Percentiles rank a stretch among this genome's conserved stretches.
These are phyloP conservation scores for Cyanoliseus patagonus DNA, from an alignment of 2,113 vertebrate species.

Conservation along the genomic window DNA sequence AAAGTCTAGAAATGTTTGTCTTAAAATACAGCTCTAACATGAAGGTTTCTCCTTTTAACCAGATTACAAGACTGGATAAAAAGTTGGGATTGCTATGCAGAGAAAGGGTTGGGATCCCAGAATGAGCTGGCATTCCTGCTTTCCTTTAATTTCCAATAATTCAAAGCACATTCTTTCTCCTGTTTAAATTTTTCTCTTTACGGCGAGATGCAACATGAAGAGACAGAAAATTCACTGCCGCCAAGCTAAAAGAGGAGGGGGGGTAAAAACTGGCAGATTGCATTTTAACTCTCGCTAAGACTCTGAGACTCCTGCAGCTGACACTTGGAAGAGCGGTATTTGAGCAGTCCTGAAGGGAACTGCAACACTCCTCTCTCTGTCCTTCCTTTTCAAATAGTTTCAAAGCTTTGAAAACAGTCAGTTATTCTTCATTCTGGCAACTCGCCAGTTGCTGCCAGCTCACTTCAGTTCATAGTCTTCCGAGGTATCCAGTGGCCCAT, in stretches of 20 bases:
- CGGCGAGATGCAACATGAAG: slow-evolving; percentile 44
- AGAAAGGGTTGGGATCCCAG: slow-evolving; percentile 19
- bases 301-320: slow-evolving; percentile 35
- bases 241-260: not conserved
- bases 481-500: slow-evolving; percentile 7
- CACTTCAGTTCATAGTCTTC: slow-evolving; percentile 40
- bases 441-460: slow-evolving; percentile 11
- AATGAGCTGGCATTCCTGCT: not conserved
- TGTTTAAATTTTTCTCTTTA: slow-evolving; percentile 30
- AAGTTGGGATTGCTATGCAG: not conserved
- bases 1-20: not conserved
- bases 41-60: not conserved
- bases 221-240: slow-evolving; percentile 17
- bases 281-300: slow-evolving; percentile 36
- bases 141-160: slow-evolving; percentile 30
- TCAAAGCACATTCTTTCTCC: slow-evolving; percentile 45
- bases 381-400: slow-evolving; percentile 59
- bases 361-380: slow-evolving; percentile 42
- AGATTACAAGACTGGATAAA: slow-evolving; percentile 4
- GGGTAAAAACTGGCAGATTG: not conserved
- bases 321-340: not conserved
- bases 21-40: not conserved
- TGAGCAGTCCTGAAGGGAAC: slow-evolving; percentile 55
- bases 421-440: slow-evolving; percentile 46
- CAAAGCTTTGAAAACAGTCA: slow-evolving; percentile 66